Conservation (phyloP, 2,113 vertebrate genomes). For the Nansenia antarctica region DNA sequence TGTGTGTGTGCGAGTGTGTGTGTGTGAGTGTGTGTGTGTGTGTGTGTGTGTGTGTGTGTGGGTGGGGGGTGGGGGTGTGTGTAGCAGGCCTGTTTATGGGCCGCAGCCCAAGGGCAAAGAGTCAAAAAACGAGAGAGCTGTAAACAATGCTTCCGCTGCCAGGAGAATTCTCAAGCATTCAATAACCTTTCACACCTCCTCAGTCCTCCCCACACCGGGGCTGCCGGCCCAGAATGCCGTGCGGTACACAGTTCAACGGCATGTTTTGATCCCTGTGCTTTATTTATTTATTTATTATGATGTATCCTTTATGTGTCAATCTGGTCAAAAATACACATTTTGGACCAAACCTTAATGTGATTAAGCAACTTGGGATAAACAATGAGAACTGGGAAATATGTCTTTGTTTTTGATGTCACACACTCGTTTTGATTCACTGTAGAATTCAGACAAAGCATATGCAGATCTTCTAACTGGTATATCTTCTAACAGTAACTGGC, state of each 20-base stretch:
- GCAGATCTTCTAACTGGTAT: too few species aligned
- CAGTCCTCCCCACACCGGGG: slow-evolving; percentile 64
- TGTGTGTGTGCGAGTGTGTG: slow-evolving; percentile 28
- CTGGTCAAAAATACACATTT: too few species aligned
- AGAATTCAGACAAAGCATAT: too few species aligned
- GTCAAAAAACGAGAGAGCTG: slow-evolving; percentile 80
- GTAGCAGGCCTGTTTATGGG: slow-evolving; percentile 76
- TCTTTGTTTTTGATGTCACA: too few species aligned
- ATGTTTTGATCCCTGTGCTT: slow-evolving; percentile 58
- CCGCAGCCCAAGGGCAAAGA: slow-evolving; percentile 80
- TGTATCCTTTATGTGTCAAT: too few species aligned
- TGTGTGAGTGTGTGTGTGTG: slow-evolving; percentile 44
- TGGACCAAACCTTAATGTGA: too few species aligned
- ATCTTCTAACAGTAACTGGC: too few species aligned
- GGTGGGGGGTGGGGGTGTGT: slow-evolving; percentile 37
- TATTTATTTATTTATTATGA: too few species aligned
- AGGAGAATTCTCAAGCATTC: slow-evolving; percentile 78
- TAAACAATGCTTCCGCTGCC: slow-evolving; percentile 77
- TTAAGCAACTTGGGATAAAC: too few species aligned
- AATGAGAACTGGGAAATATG: too few species aligned
- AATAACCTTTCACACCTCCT: slow-evolving; percentile 76
- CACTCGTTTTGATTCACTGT: too few species aligned
- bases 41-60: slow-evolving; percentile 4
- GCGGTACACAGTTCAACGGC: slow-evolving; percentile 38
- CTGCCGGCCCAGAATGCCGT: slow-evolving; percentile 64